Evolutionary conservation across 2,888 invertebrate genomes (phyloP).

Genomic region (Sinohyriopsis cumingii): DNA sequence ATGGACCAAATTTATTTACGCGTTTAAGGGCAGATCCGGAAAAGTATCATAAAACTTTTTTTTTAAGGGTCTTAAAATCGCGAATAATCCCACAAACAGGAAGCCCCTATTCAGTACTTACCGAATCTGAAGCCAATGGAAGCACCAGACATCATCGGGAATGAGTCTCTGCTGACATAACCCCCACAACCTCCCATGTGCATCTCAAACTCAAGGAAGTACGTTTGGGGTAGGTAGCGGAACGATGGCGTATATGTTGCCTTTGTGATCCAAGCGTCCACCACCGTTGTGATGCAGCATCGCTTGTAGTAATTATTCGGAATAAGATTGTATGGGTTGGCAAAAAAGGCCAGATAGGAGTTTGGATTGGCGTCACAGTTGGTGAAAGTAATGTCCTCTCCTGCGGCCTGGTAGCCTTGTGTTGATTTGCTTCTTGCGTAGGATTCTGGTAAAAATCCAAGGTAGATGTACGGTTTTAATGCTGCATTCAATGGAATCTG

Average conservation of each 20-base stretch:
- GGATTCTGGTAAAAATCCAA: neutral
- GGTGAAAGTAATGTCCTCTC: slow-evolving; percentile 1
- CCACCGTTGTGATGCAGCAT: neutral
- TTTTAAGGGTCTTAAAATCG: too few species aligned
- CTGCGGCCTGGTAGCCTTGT: slow-evolving; percentile 6
- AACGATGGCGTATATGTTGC: neutral
- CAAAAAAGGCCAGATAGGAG: slow-evolving; percentile 3
- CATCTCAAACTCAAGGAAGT: slow-evolving; percentile 6
- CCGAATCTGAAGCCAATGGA: slow-evolving; percentile 5
- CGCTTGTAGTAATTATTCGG: neutral
- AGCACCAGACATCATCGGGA: neutral
- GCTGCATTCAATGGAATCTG: neutral
- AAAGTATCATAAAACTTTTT: too few species aligned
- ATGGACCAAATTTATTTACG: too few species aligned
- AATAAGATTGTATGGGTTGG: neutral
- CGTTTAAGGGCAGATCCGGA: too few species aligned
- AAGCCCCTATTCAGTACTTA: neutral
- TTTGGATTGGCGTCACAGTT: slow-evolving; percentile 7
- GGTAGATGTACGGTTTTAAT: slow-evolving; percentile 2
- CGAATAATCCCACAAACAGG: too few species aligned
- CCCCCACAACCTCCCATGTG: slow-evolving; percentile 3
- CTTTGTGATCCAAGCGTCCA: slow-evolving; percentile 2
- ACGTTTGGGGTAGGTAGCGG: neutral
- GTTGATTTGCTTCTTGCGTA: neutral
- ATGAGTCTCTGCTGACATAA: neutral